Conservation (phyloP, 2,113 vertebrate genomes). For the Corythornis madagascariensis region DNA sequence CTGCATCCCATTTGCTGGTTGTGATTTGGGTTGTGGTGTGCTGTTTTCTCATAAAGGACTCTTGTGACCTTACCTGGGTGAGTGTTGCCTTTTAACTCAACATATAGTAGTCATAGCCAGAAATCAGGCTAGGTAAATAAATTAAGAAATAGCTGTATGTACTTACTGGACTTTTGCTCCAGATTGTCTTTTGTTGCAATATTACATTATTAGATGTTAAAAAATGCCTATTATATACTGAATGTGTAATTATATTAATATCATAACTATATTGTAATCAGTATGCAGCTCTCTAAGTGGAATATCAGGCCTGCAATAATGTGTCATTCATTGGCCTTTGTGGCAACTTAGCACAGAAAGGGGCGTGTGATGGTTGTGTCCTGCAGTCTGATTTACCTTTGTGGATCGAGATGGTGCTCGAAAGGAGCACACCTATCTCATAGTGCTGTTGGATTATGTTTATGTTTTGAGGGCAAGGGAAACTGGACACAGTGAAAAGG, state of each 20-base stretch:
- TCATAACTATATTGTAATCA: constrained; percentile 5
- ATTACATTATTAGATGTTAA: constrained; percentile 5
- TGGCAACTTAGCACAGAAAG: neutral
- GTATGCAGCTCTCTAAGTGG: neutral
- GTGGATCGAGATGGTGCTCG: neutral
- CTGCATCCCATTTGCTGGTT: neutral
- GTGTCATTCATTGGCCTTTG: neutral
- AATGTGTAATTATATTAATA: constrained; percentile 41
- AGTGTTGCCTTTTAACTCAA: constrained; percentile 52
- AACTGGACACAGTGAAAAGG: neutral
- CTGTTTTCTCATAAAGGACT: neutral
- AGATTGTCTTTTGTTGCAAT: neutral
- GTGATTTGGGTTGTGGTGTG: neutral
- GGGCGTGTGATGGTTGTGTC: neutral
- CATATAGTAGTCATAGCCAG: neutral
- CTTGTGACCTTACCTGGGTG: constrained; percentile 48
- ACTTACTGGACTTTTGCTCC: neutral
- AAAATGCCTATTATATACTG: neutral
- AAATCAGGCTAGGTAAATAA: neutral
- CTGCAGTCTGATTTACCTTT: neutral
- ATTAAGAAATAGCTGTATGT: neutral
- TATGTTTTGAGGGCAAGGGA: neutral
- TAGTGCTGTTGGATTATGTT: neutral
- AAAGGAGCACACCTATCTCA: neutral
- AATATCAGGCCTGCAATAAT: neutral